Percentiles rank a stretch among this genome's conserved stretches.
Conservation (phyloP, 2,797 vertebrate genomes). For the Molossus molossus region DNA sequence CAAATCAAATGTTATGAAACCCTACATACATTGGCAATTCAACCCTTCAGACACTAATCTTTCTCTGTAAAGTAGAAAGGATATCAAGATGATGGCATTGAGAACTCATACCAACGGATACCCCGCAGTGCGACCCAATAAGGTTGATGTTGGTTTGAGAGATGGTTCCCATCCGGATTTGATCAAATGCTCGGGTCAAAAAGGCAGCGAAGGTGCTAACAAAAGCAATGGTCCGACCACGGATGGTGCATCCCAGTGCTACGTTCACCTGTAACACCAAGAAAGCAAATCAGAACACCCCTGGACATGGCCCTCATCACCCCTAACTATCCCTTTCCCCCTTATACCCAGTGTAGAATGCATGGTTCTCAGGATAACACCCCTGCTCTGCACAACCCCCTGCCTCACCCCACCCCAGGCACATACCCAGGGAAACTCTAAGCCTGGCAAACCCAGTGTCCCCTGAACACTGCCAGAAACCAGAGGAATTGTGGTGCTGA, state of each 20-base stretch:
- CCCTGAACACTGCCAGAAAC: neutral
- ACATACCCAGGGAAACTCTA: neutral
- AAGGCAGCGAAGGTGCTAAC: slow-evolving; percentile 95
- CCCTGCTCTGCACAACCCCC: neutral
- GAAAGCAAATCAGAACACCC: neutral
- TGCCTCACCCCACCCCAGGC: neutral
- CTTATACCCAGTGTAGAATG: neutral
- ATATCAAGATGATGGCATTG: neutral
- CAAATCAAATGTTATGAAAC: neutral
- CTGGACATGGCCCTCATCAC: neutral
- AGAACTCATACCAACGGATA: slow-evolving; percentile 93
- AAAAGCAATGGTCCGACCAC: slow-evolving; percentile 92
- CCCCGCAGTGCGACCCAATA: slow-evolving; percentile 94
- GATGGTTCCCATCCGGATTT: slow-evolving; percentile 94
- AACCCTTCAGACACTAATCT: neutral
- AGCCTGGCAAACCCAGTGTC: neutral
- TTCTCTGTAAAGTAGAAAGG: slow-evolving; percentile 7
- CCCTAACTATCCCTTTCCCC: neutral
- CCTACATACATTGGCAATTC: neutral
- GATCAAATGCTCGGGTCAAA: slow-evolving; percentile 93
- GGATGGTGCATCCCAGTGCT: slow-evolving; percentile 93
- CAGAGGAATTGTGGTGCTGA: neutral
- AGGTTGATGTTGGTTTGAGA: slow-evolving; percentile 93
- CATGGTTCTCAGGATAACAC: neutral
- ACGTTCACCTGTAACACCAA: slow-evolving; percentile 91